phyloP scores from a whole-genome alignment of 2,113 vertebrate species.

The Melanerpes formicivorus region DNA sequence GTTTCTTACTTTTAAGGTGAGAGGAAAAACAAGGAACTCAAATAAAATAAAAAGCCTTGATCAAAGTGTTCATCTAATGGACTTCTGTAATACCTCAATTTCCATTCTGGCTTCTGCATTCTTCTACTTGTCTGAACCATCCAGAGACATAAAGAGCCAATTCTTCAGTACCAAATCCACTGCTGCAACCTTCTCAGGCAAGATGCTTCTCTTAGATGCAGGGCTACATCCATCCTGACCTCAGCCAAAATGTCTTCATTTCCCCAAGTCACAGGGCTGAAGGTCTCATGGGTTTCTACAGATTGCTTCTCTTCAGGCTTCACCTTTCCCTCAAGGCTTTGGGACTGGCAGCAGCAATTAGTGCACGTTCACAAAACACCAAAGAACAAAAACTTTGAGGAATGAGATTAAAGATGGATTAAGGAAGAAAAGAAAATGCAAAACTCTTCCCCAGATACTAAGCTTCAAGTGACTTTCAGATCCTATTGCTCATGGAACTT shows the following conservation, averaged over 20 bases:
- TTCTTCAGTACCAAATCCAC: background rate
- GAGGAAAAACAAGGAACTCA: background rate
- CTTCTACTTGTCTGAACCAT: background rate
- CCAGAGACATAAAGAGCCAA: background rate
- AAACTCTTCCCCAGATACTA: background rate
- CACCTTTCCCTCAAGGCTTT: background rate
- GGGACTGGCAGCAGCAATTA: background rate
- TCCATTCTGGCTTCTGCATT: background rate
- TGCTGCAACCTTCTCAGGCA: background rate
- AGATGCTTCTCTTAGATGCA: background rate
- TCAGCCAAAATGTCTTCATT: background rate
- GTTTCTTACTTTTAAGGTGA: background rate
- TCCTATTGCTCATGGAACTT: background rate
- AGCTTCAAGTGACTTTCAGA: constrained; percentile 1
- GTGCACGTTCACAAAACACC: background rate
- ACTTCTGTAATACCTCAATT: background rate
- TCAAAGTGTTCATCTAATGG: background rate
- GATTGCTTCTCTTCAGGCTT: background rate
- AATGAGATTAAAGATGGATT: constrained; percentile 23
- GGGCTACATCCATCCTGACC: background rate
- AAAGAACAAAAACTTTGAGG: constrained; percentile 27
- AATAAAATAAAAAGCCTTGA: background rate
- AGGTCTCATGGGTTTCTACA: background rate
- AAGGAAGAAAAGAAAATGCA: background rate
- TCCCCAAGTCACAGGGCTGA: background rate